A percentile compares a stretch with the other conserved stretches of the same genome.
Conservation (phyloP, 2,888 invertebrate species). For the Amphipoea oculea region DNA sequence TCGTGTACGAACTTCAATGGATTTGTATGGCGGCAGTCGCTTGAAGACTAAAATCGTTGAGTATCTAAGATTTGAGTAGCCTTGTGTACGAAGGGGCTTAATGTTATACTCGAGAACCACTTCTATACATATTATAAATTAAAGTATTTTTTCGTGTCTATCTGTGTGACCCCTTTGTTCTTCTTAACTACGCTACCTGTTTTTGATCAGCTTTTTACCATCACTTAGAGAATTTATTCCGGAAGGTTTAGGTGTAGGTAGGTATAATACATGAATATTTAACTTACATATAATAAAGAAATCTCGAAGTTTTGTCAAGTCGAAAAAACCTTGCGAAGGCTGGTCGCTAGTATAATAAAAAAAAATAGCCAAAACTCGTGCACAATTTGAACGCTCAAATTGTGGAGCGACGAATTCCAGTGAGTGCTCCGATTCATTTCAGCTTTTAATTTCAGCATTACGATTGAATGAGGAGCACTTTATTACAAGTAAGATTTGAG, state of each 20-base stretch:
- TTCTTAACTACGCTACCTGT: not conserved
- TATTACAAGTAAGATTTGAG: conserved; percentile 31
- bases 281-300: not conserved
- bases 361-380: conserved; percentile 17
- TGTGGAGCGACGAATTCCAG: conserved; percentile 8
- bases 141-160: not conserved
- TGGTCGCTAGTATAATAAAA: not conserved
- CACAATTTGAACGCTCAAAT: conserved; percentile 1
- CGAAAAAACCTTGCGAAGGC: not conserved
- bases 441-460: conserved; percentile 41
- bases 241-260: not conserved
- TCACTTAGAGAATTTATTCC: not conserved
- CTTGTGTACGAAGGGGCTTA: too few species aligned
- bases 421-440: conserved; percentile 14
- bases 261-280: not conserved
- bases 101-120: not conserved
- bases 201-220: not conserved
- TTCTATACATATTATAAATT: not conserved
- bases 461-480: conserved; percentile 33
- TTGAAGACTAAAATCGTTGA: too few species aligned
- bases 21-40: too few species aligned
- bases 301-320: not conserved
- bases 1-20: too few species aligned
- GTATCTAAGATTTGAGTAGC: too few species aligned
- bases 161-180: not conserved